phyloP scores from a whole-genome alignment of 2,113 vertebrate species.

The Macaca nemestrina region DNA sequence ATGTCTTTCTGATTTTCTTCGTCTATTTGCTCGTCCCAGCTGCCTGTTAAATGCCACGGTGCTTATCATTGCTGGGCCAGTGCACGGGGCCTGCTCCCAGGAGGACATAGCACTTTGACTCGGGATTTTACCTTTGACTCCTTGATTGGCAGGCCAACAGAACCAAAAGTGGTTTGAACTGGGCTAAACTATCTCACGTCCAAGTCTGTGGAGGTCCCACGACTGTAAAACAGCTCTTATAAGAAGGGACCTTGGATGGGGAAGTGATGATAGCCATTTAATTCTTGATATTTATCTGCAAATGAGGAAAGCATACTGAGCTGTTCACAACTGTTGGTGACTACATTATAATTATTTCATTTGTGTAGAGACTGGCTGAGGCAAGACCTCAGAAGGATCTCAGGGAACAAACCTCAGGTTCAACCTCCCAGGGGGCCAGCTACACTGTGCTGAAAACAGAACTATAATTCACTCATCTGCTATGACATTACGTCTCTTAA shows the following conservation, averaged over 20 bases:
- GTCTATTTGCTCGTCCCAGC: background rate
- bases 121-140: background rate
- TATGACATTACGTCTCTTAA: background rate
- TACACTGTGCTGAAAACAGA: accelerated
- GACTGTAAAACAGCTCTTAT: background rate
- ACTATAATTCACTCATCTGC: background rate
- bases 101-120: background rate
- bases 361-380: background rate
- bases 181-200: background rate
- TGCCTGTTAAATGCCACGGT: background rate
- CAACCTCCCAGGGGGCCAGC: accelerated
- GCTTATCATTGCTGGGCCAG: accelerated
- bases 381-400: background rate
- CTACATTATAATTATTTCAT: background rate
- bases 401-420: background rate
- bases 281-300: background rate
- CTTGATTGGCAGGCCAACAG: background rate
- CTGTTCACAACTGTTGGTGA: background rate
- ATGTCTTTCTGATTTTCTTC: background rate
- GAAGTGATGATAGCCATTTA: background rate
- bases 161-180: background rate
- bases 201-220: background rate
- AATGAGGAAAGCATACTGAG: background rate
- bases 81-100: background rate
- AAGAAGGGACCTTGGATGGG: background rate